A percentile compares a stretch with the other conserved stretches of the same genome.
phyloP scores from a whole-genome alignment of 2,113 vertebrate genomes.

The Trogon surrucura region DNA sequence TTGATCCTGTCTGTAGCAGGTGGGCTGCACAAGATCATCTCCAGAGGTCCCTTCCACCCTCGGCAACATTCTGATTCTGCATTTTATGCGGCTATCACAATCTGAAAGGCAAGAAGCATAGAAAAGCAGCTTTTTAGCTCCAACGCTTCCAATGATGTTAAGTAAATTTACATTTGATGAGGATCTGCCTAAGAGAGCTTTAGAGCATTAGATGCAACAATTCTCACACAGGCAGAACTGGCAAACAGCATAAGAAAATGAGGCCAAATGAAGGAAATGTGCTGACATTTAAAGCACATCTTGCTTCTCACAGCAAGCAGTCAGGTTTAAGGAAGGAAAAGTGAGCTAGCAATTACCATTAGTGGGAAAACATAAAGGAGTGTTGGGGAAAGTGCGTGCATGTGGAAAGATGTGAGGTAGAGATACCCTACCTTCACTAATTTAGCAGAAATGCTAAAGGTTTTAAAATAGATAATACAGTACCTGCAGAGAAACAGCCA shows the following conservation, averaged over 20 bases:
- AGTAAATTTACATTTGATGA: slow-evolving; percentile 59
- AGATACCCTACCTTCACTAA: neutral
- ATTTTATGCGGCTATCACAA: neutral
- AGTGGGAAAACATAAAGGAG: neutral
- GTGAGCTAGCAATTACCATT: neutral
- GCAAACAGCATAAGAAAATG: slow-evolving; percentile 16
- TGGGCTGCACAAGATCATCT: too few relatives aligned
- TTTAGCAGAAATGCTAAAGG: neutral
- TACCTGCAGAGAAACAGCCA: neutral
- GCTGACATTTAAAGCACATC: slow-evolving; percentile 7
- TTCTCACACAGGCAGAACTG: neutral
- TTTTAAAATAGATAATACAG: neutral
- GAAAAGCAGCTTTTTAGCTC: slow-evolving; percentile 36
- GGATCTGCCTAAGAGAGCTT: slow-evolving; percentile 30
- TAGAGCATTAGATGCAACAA: slow-evolving; percentile 14
- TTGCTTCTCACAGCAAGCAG: neutral
- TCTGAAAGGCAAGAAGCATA: neutral
- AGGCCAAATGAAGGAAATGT: slow-evolving; percentile 8
- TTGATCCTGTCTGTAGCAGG: too few relatives aligned
- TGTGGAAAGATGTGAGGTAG: neutral
- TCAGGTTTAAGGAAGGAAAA: neutral
- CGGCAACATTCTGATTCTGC: neutral
- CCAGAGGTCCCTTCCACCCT: neutral
- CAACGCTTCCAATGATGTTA: neutral
- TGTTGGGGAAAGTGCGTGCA: neutral